Evolutionary conservation across 2,113 vertebrate genomes (phyloP), one percentile per base, ranked within the genome.

Genomic region (Spheniscus mendiculus): DNA sequence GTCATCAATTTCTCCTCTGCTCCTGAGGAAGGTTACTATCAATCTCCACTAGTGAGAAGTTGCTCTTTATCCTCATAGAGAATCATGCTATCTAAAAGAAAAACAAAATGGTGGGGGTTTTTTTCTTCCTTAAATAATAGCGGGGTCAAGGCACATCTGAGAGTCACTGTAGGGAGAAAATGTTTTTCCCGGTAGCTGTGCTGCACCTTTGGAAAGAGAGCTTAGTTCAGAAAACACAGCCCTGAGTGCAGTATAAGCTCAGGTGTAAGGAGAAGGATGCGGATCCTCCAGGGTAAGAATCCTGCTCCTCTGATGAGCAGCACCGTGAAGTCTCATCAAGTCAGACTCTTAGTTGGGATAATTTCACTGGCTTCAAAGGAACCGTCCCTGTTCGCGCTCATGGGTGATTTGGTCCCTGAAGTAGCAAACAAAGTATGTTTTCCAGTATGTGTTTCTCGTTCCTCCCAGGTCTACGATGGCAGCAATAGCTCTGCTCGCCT

Each of bases 391-490:
- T 30, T 61, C 8, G 15, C 50, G 1, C 19, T 45, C 2, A 0
- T 1, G 59, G 61, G 5, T 18, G 67, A 3, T 87, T 63, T 72
- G 36, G 14, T 36, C 55, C 50, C n/a, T 40, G 45, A 34, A 15
- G 8, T 1, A 25, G 27, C 26, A 6, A 55, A 20, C 11, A 4
- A n/a, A 8, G 8, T 5, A 2, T 2, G 10, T 42, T 89, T 73
- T 61, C 36, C 83, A 66, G 15, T 29, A 2, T 4, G 34, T 30
- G 52, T 58, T 77, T 74, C 93, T 91, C 22, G 15, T 76, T 45
- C 15, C 74, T 44, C n/a, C 32, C 94, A 99, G 99, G 99, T 99
- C 45, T 99, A 99, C 8, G 99, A 99, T 9, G 99, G 99, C 94
- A 99, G 87, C 98, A 99, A 99, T 86, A 99, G 98, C 96, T 98